Percentiles rank a stretch among this genome's conserved stretches.
Conservation (phyloP, 2,113 vertebrate genomes). For the Mormyrus lacerda region DNA sequence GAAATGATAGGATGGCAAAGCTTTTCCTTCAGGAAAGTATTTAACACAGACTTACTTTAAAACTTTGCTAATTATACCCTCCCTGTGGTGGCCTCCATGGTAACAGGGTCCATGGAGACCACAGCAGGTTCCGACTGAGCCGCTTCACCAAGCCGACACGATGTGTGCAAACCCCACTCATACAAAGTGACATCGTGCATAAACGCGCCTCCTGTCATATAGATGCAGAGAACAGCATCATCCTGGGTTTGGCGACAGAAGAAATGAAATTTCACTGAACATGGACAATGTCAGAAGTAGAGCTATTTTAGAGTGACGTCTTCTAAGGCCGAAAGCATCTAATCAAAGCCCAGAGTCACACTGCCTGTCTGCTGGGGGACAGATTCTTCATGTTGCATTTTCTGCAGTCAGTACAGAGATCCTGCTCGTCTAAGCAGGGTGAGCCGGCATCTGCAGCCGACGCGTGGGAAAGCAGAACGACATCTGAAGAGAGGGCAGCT, state of each 20-base stretch:
- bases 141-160: background rate
- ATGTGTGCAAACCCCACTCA: background rate
- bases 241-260: background rate
- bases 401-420: background rate
- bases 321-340: background rate
- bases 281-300: background rate
- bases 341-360: background rate
- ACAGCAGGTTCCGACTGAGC: background rate
- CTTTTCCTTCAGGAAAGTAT: background rate
- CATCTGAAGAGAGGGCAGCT: background rate
- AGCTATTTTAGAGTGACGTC: background rate
- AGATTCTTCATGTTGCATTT: background rate
- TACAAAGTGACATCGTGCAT: background rate
- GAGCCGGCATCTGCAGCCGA: background rate
- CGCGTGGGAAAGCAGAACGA: background rate
- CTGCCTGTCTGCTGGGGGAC: background rate
- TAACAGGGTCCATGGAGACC: background rate
- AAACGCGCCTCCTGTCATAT: background rate
- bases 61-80: background rate
- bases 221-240: background rate
- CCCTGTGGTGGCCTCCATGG: background rate
- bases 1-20: background rate
- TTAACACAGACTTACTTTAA: background rate
- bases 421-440: background rate
- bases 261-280: background rate